These are phyloP conservation scores for Tyto alba DNA, from an alignment of 2,113 vertebrate genomes.

Conservation along the genomic window DNA sequence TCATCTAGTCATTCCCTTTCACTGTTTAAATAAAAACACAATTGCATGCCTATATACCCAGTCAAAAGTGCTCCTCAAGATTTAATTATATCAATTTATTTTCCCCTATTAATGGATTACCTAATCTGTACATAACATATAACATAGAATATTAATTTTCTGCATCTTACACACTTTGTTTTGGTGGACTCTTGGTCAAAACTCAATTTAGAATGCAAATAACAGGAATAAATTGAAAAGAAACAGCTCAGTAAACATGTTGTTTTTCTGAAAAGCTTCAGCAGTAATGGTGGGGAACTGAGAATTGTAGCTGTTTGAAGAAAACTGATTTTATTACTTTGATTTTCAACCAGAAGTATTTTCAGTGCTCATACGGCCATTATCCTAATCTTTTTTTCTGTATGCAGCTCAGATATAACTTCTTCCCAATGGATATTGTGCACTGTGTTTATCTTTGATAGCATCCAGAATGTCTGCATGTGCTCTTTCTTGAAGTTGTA, in stretches of 20 bases:
- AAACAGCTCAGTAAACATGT: neutral
- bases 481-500: neutral
- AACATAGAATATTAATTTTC: neutral
- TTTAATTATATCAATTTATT: neutral
- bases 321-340: neutral
- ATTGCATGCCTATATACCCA: neutral
- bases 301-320: neutral
- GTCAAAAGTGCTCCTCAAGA: neutral
- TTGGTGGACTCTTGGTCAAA: neutral
- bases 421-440: neutral
- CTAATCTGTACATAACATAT: neutral
- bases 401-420: neutral
- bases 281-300: neutral
- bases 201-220: neutral
- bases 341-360: neutral
- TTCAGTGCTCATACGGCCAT: neutral
- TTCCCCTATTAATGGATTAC: neutral
- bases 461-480: neutral
- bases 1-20: neutral
- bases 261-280: neutral
- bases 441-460: neutral
- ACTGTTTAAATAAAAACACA: neutral
- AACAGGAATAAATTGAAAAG: neutral
- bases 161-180: neutral
- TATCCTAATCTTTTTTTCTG: neutral